Percentiles rank a stretch among this genome's conserved stretches.
Evolutionary conservation across 2,113 vertebrate species (phyloP).

Genomic region (Neotoma lepida): DNA sequence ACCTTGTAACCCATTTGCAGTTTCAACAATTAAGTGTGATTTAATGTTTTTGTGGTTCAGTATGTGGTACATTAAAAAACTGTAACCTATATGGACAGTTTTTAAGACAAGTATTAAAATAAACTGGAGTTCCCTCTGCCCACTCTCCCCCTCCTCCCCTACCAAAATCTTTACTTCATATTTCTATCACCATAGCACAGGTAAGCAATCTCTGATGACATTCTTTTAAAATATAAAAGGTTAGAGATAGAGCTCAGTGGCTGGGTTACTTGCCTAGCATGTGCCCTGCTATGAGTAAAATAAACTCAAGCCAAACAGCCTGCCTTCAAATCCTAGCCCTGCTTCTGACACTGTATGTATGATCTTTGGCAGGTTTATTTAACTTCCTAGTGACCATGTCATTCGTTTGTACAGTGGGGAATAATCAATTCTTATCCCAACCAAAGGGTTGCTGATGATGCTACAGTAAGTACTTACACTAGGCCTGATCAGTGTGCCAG

Average conservation of each 20-base stretch:
- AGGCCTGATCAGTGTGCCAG: neutral
- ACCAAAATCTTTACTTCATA: neutral
- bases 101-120: slow-evolving; percentile 34
- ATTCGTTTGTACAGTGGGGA: neutral
- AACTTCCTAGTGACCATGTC: neutral
- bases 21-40: neutral
- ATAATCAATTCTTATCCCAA: neutral
- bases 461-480: neutral
- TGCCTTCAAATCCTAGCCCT: neutral
- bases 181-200: neutral
- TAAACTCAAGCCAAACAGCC: slow-evolving; percentile 21
- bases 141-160: neutral
- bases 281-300: neutral
- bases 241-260: neutral
- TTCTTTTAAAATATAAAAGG: neutral
- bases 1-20: neutral
- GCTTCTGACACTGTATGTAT: neutral
- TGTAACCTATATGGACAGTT: neutral
- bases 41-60: slow-evolving; percentile 47
- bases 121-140: slow-evolving; percentile 13
- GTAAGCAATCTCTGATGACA: neutral
- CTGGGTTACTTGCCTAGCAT: neutral
- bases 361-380: neutral
- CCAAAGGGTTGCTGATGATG: neutral
- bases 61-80: neutral